Evolutionary conservation across 2,113 vertebrate genomes (phyloP).

Genomic region (Microcebus griseorufus): DNA sequence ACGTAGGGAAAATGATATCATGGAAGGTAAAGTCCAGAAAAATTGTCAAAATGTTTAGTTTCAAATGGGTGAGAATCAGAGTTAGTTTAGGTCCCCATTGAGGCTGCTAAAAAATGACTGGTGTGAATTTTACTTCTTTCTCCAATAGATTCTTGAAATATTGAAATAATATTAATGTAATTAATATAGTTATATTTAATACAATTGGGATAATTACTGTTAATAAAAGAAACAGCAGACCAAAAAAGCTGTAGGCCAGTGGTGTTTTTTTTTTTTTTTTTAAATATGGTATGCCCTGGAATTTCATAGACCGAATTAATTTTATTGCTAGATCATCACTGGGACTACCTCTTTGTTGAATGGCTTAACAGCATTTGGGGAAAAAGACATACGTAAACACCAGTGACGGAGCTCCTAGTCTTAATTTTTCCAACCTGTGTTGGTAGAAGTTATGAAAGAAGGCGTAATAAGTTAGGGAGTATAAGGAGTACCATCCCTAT

Average conservation of each 20-base stretch:
- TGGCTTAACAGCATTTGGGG: neutral
- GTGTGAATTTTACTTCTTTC: slow-evolving; percentile 5
- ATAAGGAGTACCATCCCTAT: neutral
- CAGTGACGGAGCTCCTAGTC: neutral
- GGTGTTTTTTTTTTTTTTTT: neutral
- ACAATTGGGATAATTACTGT: neutral
- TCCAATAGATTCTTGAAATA: slow-evolving; percentile 32
- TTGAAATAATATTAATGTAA: neutral
- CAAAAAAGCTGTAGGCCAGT: neutral
- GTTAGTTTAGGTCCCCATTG: neutral
- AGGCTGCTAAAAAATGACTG: neutral
- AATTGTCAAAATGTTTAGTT: neutral
- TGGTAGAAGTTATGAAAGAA: neutral
- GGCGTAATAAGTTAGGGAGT: neutral
- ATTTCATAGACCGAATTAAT: slow-evolving; percentile 14
- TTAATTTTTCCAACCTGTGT: neutral
- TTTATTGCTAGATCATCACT: neutral
- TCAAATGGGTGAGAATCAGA: neutral
- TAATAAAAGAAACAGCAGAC: neutral
- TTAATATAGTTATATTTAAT: slow-evolving; percentile 6
- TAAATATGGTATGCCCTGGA: neutral
- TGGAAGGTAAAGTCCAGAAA: neutral
- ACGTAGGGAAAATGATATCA: neutral
- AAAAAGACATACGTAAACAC: neutral
- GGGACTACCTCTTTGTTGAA: neutral